Evolutionary conservation across 2,888 invertebrate species (phyloP), one percentile per base, ranked within the genome.

Genomic region (Sinotaia quadrata): DNA sequence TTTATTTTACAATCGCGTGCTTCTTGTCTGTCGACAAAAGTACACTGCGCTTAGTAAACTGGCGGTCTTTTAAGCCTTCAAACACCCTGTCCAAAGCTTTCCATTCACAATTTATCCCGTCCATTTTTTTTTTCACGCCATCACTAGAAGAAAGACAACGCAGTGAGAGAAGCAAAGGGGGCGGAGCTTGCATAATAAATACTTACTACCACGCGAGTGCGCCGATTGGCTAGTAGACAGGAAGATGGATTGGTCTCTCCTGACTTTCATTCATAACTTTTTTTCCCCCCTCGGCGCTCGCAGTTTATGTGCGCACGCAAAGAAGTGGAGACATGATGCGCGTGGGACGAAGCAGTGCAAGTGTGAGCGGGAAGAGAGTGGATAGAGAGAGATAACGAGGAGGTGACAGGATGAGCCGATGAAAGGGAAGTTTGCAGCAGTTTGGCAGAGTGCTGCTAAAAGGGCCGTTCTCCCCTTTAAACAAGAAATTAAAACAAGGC

Each of bases 171-270:
- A n/a, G 31, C 21, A n/a, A 24, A 54, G 54, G 27, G 5, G 54
- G 54, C 54, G 54, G 54, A 29, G 54, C 54, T 29, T 54, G 54
- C 54, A 54, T 54, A 54, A 54, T 54, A 31, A 54, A 27, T 54
- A 54, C 24, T 54, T 54, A 54, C 54, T 21, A 18, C 27, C 12
- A 18, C 15, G 24, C 29, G 18, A 54, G 54, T 31, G 8, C 4
- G 21, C 15, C 31, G 54, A 54, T 54, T 54, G 54, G 54, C 54
- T 27, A 31, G 18, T 31, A 27, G 54, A 31, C 54, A 18, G 10
- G 4, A 31, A 24, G 54, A 54, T 54, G 24, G 24, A 54, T 54
- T n/a, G 54, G 51, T 18, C 5, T 31, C 15, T 29, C 27, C 24
- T 27, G 54, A 15, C 27, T n/a, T 59, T 24, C 59, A 41, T 41